These are phyloP conservation scores for Selenia dentaria DNA, from an alignment of 2,888 invertebrate species.

Conservation along the genomic window DNA sequence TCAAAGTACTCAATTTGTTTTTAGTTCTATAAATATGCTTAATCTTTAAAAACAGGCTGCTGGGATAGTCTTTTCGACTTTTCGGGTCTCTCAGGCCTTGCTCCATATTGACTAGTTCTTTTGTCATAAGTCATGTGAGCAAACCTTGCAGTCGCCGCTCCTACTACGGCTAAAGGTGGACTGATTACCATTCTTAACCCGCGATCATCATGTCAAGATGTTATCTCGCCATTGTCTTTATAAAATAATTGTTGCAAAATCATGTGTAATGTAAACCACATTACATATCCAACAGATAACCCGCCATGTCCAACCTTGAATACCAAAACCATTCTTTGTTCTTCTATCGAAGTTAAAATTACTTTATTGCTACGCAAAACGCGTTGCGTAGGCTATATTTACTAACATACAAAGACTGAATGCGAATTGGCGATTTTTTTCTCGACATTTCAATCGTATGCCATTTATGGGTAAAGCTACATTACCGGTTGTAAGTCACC, in stretches of 20 bases:
- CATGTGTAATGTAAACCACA: slow-evolving; percentile 20
- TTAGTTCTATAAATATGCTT: no score
- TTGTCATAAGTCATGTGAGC: no score
- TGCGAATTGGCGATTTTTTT: slow-evolving; percentile 52
- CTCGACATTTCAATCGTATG: slow-evolving; percentile 57
- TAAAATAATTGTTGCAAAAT: slow-evolving; percentile 37
- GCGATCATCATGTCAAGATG: slow-evolving; percentile 42
- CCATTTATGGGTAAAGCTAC: slow-evolving; percentile 60
- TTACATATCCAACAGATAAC: slow-evolving; percentile 19
- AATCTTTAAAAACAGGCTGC: no score
- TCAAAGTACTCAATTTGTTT: no score
- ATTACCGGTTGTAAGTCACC: slow-evolving; percentile 69
- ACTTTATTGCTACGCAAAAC: slow-evolving; percentile 39
- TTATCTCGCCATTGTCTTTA: slow-evolving; percentile 42
- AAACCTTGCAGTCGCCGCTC: no score
- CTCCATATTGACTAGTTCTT: no score
- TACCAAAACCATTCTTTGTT: slow-evolving; percentile 33
- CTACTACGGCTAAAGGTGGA: no score
- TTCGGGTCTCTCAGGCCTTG: no score
- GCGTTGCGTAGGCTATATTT: slow-evolving; percentile 55
- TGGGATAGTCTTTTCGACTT: no score
- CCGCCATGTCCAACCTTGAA: slow-evolving; percentile 33
- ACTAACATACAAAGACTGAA: slow-evolving; percentile 59
- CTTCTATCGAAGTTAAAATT: slow-evolving; percentile 17
- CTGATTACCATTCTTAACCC: slow-evolving; percentile 33